phyloP scores from a whole-genome alignment of 2,888 invertebrate genomes.

The Thelaira solivaga region DNA sequence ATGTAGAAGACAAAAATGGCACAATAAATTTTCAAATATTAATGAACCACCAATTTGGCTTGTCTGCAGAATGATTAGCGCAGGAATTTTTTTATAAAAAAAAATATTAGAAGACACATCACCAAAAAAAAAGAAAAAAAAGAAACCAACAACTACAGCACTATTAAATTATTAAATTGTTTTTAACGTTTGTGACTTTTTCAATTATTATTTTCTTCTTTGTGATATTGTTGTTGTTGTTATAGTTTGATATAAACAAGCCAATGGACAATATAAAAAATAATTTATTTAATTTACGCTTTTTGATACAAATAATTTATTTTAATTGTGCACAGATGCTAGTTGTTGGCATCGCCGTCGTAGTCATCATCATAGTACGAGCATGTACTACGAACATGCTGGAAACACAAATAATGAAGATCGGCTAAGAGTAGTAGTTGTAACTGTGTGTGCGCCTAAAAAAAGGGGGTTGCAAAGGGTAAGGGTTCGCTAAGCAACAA shows the following conservation, averaged over 20 bases:
- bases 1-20: constrained; percentile 35
- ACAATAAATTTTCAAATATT: constrained; percentile 57
- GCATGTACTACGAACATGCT: no score
- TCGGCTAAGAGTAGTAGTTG: not conserved
- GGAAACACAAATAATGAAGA: not conserved
- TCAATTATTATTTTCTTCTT: not conserved
- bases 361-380: no score
- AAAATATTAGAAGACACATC: not conserved
- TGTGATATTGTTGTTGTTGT: not conserved
- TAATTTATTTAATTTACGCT: constrained; percentile 28
- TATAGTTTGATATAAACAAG: not conserved
- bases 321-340: constrained; percentile 25
- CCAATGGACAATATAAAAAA: constrained; percentile 11
- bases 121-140: not conserved
- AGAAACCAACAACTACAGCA: no score
- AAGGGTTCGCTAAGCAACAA: not conserved
- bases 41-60: constrained; percentile 55
- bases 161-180: constrained; percentile 20
- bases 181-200: not conserved
- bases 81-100: constrained; percentile 18
- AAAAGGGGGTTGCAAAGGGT: no score
- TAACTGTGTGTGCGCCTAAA: not conserved
- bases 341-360: not conserved
- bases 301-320: constrained; percentile 31
- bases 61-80: constrained; percentile 57